Evolutionary conservation across 30 jellyfish, hydroid and myxozoan species (phyloP), one percentile per base, ranked within the genome.

Genomic region (Cassiopea xamachana): DNA sequence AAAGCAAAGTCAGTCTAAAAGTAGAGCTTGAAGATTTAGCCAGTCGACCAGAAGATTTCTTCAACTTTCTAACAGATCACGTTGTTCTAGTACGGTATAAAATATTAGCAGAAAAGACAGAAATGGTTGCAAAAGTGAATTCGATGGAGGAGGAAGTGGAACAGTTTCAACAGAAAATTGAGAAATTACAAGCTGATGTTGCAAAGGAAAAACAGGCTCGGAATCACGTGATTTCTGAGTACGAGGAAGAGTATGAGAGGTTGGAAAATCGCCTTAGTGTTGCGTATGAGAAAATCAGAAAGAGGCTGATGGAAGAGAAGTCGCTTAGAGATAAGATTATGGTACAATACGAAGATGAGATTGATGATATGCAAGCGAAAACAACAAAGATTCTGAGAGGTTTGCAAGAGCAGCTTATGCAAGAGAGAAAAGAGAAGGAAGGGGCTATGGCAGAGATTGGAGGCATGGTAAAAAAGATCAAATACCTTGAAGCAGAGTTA

Each of bases 261-360:
- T 75, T 88, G 27, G 95, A 88, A 81, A 18, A 27, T 79, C 95
- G 95, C 46, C 81, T 88, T 74, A 78, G 90, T 59, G 95, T 78
- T 83, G 95, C 95, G 49, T 79, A 88, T 69, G 95, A 88, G 50
- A 80, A 46, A 83, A 88, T 88, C 60, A 78, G 95, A 88, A 88
- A 79, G 86, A 88, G 95, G 90, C 87, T 88, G 82, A 79, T 46
- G 86, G 95, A 88, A 79, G 95, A 88, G 82, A 78, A 90, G 72
- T 84, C 67, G 9, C 69, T 88, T 84, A 19, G 95, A 48, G 90
- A 87, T 1, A 84, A 88, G 85, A 88, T 88, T 14, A 78, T 88
- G 90, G 79, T 67, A 87, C 95, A 88, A 61, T 88, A 88, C 45
- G 95, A 88, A 79, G 19, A 43, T 44, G 95, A 88, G 75, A 88